phyloP scores from a whole-genome alignment of 2,797 vertebrate genomes.

The Arrhamphus sclerolepis region DNA sequence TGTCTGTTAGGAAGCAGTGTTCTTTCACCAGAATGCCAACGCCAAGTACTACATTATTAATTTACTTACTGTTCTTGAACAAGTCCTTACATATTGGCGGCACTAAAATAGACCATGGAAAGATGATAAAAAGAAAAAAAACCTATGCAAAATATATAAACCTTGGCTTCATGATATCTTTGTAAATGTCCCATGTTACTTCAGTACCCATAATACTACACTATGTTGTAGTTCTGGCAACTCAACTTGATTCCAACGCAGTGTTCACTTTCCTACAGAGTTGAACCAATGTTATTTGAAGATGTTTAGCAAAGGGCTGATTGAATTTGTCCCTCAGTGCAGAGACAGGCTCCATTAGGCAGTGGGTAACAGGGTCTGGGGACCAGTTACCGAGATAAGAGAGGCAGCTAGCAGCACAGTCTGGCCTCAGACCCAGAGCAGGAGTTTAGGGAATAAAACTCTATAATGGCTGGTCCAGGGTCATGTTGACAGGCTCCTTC shows the following conservation, averaged over 20 bases:
- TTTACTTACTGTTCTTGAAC: neutral
- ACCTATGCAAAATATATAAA: conserved; percentile 1
- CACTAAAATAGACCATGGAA: neutral
- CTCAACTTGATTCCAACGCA: conserved; percentile 38
- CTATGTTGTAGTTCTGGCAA: neutral
- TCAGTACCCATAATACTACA: neutral
- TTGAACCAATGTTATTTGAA: conserved; percentile 62
- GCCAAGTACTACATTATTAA: neutral
- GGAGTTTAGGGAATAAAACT: conserved; percentile 82
- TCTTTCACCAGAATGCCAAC: no score
- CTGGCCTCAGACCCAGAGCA: conserved; percentile 69
- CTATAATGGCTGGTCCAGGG: conserved; percentile 79
- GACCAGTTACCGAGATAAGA: conserved; percentile 75
- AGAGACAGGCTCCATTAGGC: conserved; percentile 77
- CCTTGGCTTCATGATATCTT: neutral
- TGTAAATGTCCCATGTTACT: neutral
- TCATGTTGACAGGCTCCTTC: conserved; percentile 75
- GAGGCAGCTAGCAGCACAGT: conserved; percentile 57
- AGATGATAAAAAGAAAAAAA: neutral
- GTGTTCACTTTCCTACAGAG: conserved; percentile 40
- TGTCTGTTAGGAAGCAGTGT: neutral
- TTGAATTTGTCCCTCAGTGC: conserved; percentile 68
- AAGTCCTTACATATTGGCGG: neutral
- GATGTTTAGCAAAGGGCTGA: conserved; percentile 65
- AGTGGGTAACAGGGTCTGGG: conserved; percentile 67